Conservation (phyloP, 2,113 vertebrate species). For the Leucopsar rothschildi region DNA sequence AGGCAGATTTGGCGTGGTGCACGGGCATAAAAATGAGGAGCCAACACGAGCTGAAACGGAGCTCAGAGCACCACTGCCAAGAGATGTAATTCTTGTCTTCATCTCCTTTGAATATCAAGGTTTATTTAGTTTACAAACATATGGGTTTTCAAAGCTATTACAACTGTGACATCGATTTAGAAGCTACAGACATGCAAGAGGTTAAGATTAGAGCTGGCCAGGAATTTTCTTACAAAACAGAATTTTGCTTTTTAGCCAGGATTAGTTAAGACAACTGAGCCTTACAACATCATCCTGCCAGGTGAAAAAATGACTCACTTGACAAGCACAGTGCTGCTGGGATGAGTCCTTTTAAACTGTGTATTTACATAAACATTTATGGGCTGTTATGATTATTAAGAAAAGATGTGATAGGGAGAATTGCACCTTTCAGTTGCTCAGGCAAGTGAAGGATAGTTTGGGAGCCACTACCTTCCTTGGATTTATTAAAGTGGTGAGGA, state of each 20-base stretch:
- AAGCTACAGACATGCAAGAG: conserved; percentile 60
- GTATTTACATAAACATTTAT: conserved; percentile 34
- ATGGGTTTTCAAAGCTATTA: conserved; percentile 63
- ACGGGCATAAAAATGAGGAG: conserved; percentile 41
- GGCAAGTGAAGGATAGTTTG: not conserved
- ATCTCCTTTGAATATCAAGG: conserved; percentile 67
- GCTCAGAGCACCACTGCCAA: conserved; percentile 57
- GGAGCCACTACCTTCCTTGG: not conserved
- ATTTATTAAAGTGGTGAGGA: not conserved
- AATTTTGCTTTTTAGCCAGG: conserved; percentile 66
- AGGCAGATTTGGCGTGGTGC: conserved; percentile 51
- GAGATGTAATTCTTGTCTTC: conserved; percentile 68
- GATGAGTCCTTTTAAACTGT: not conserved
- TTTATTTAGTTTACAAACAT: conserved; percentile 69
- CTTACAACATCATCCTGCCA: conserved; percentile 60
- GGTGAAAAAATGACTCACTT: conserved; percentile 63
- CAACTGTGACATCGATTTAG: conserved; percentile 61
- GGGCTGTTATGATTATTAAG: not conserved
- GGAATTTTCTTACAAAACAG: conserved; percentile 64
- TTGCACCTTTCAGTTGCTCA: not conserved
- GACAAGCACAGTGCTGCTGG: conserved; percentile 39
- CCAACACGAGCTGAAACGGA: conserved; percentile 57
- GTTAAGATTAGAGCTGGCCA: conserved; percentile 65
- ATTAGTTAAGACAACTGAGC: conserved; percentile 56
- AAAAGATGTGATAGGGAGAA: not conserved